These are phyloP conservation scores for Tenthredo scrophulariae DNA, from an alignment of 2,888 invertebrate genomes.

Conservation along the genomic window DNA sequence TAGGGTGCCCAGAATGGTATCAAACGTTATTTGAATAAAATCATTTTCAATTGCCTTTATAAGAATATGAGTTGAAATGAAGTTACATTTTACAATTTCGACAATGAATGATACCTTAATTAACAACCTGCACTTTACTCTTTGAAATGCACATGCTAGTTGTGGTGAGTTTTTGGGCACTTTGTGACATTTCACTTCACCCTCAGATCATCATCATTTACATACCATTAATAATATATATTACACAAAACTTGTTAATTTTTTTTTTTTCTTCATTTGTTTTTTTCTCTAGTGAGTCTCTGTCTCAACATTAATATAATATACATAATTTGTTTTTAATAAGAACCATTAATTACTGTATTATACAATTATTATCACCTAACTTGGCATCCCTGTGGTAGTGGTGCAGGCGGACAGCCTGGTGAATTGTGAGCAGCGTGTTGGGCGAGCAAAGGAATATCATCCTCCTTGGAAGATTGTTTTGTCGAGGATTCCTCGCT, in stretches of 20 bases:
- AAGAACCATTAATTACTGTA: constrained; percentile 70
- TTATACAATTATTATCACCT: constrained; percentile 86
- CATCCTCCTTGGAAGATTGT: constrained; percentile 66
- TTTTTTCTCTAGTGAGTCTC: constrained; percentile 65
- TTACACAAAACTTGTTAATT: constrained; percentile 67
- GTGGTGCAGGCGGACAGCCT: constrained; percentile 80
- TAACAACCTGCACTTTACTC: constrained; percentile 61
- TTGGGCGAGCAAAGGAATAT: constrained; percentile 57
- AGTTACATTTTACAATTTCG: constrained; percentile 55
- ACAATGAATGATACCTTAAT: constrained; percentile 66
- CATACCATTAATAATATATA: constrained; percentile 72
- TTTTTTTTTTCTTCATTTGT: constrained; percentile 55
- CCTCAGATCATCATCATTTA: constrained; percentile 74
- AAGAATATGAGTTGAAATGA: constrained; percentile 56
- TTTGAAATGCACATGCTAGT: constrained; percentile 68
- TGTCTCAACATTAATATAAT: constrained; percentile 65
- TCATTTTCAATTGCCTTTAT: constrained; percentile 57
- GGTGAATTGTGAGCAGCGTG: constrained; percentile 67
- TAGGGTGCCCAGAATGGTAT: constrained; percentile 67
- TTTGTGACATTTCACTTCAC: constrained; percentile 76
- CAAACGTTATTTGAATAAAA: constrained; percentile 66
- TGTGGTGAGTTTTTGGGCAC: constrained; percentile 72
- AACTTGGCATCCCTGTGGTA: constrained; percentile 92
- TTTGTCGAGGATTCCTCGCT: constrained; percentile 61
- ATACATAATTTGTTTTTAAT: constrained; percentile 63